These are phyloP conservation scores for Lingula anatina DNA, from an alignment of 2,888 invertebrate species.

Conservation along the genomic window DNA sequence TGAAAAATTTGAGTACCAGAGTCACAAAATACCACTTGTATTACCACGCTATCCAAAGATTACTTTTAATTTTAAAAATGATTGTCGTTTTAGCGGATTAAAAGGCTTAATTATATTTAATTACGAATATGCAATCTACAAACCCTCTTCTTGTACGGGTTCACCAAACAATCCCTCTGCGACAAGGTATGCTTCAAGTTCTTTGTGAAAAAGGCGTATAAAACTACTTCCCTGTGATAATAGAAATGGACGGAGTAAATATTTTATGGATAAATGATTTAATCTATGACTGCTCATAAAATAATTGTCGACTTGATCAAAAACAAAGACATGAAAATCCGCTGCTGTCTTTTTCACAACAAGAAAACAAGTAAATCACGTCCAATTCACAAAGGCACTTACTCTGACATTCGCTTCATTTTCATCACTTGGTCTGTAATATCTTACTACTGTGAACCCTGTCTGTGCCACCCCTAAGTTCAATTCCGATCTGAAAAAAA, in stretches of 20 bases:
- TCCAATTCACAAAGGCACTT: constrained; percentile 5
- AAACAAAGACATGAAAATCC: background rate
- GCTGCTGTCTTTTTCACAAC: no score
- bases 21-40: no score
- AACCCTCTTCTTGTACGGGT: constrained; percentile 49
- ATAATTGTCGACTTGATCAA: background rate
- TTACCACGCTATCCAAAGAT: no score
- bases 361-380: constrained; percentile 5
- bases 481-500: constrained; percentile 46
- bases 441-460: constrained; percentile 46
- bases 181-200: constrained; percentile 50
- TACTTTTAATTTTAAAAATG: no score
- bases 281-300: no score
- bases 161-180: constrained; percentile 50
- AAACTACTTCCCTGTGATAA: constrained; percentile 43
- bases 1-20: no score
- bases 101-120: no score
- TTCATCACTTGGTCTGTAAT: constrained; percentile 38
- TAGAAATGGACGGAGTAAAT: constrained; percentile 1
- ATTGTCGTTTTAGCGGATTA: no score
- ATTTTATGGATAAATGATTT: no score
- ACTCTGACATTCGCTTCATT: constrained; percentile 43
- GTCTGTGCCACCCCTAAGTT: constrained; percentile 49
- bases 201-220: constrained; percentile 50
- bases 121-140: background rate